These are phyloP conservation scores for Heliopora coerulea DNA, from an alignment of 92 coral and sea anemone genomes.

Conservation along the genomic window DNA sequence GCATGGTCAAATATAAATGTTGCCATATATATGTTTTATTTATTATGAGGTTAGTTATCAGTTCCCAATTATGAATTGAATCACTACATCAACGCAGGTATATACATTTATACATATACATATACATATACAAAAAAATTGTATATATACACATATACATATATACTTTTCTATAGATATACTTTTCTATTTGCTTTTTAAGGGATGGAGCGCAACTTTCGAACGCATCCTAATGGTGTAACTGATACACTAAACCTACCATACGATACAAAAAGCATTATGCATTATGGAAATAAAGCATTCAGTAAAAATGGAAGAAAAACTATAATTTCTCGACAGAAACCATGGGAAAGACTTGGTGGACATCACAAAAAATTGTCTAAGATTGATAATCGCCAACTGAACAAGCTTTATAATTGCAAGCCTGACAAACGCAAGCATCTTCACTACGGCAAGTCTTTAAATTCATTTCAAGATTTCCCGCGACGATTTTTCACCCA, in stretches of 20 bases:
- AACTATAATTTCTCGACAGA: conserved; percentile 10
- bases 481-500: too few species aligned
- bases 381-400: conserved; percentile 4
- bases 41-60: too few species aligned
- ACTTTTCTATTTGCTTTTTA: neutral
- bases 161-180: neutral
- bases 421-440: neutral
- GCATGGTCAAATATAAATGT: too few species aligned
- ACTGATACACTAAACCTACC: conserved; percentile 40
- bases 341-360: conserved; percentile 6
- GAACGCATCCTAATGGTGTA: conserved; percentile 23
- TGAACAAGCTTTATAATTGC: conserved; percentile 26
- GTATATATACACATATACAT: too few species aligned
- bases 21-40: too few species aligned
- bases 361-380: conserved; percentile 19
- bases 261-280: conserved; percentile 34
- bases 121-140: too few species aligned
- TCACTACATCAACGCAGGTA: too few species aligned
- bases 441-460: conserved; percentile 13
- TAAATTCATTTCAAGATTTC: neutral
- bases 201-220: conserved; percentile 31
- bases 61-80: too few species aligned
- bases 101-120: too few species aligned
- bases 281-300: conserved; percentile 39
- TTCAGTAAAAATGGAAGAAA: conserved; percentile 33